Conservation (phyloP, 2,797 vertebrate species). For the Molothrus ater region DNA sequence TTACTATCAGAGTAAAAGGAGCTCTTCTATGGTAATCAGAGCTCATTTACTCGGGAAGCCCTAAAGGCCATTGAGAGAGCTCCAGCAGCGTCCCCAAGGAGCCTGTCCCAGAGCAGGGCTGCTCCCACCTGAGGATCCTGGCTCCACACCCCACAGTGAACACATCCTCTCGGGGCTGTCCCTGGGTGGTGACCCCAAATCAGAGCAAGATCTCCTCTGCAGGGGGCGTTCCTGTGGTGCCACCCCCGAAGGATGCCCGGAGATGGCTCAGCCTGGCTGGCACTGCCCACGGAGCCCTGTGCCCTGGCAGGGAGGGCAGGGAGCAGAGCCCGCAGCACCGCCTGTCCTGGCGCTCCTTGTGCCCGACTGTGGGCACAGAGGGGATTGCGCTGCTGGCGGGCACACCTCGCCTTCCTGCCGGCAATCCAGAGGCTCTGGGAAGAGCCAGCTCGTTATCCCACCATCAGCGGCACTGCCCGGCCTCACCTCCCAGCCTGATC, state of each 20-base stretch:
- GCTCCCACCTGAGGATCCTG: neutral
- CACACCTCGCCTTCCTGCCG: neutral
- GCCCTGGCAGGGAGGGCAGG: neutral
- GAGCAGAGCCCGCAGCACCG: neutral
- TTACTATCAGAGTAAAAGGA: neutral
- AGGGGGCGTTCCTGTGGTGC: neutral
- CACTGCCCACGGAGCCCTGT: neutral
- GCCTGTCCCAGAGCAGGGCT: neutral
- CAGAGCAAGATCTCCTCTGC: neutral
- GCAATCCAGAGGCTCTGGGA: neutral
- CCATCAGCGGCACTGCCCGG: rapidly evolving
- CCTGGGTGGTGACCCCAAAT: rapidly evolving
- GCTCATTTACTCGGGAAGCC: neutral
- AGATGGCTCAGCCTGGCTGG: neutral
- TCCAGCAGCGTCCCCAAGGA: neutral
- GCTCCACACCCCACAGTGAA: neutral
- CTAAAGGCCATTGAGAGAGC: neutral
- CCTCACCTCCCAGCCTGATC: neutral
- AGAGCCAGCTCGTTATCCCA: rapidly evolving
- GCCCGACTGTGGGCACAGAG: rapidly evolving
- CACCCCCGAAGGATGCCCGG: neutral
- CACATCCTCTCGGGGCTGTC: rapidly evolving
- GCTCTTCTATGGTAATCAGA: neutral
- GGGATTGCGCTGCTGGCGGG: rapidly evolving
- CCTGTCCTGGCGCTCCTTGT: neutral